A percentile compares a stretch with the other conserved stretches of the same genome.
phyloP scores from a whole-genome alignment of 2,113 vertebrate genomes.

The Engraulis encrasicolus region DNA sequence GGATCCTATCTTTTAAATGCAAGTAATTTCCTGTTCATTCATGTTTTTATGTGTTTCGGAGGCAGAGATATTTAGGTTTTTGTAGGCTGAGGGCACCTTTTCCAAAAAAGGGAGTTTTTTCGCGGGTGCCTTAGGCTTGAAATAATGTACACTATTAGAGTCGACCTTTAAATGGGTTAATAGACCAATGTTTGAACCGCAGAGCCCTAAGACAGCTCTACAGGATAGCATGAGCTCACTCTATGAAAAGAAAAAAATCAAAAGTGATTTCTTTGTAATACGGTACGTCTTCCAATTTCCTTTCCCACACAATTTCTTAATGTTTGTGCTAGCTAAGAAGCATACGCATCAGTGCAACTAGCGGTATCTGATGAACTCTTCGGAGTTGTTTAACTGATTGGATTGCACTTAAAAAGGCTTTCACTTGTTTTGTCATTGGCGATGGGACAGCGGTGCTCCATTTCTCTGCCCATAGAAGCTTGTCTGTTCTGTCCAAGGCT shows the following conservation, averaged over 20 bases:
- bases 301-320: not conserved
- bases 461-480: not conserved
- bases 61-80: too few species aligned
- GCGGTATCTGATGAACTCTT: not conserved
- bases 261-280: not conserved
- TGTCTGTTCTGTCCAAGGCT: not conserved
- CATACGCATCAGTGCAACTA: not conserved
- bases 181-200: too few species aligned
- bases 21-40: too few species aligned
- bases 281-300: not conserved
- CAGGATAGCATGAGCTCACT: not conserved
- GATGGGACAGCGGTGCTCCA: not conserved
- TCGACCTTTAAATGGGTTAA: too few species aligned
- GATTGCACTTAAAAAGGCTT: slow-evolving; percentile 10
- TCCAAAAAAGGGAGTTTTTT: too few species aligned
- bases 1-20: too few species aligned
- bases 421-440: slow-evolving; percentile 6
- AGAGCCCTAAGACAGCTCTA: not conserved
- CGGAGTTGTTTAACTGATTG: slow-evolving; percentile 24
- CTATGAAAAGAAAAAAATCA: not conserved
- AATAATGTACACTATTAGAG: too few species aligned
- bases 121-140: too few species aligned
- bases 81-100: too few species aligned
- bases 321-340: not conserved
- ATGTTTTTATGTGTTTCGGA: too few species aligned